These are phyloP conservation scores for Candoia aspera DNA, from an alignment of 2,113 vertebrate genomes.

Conservation along the genomic window DNA sequence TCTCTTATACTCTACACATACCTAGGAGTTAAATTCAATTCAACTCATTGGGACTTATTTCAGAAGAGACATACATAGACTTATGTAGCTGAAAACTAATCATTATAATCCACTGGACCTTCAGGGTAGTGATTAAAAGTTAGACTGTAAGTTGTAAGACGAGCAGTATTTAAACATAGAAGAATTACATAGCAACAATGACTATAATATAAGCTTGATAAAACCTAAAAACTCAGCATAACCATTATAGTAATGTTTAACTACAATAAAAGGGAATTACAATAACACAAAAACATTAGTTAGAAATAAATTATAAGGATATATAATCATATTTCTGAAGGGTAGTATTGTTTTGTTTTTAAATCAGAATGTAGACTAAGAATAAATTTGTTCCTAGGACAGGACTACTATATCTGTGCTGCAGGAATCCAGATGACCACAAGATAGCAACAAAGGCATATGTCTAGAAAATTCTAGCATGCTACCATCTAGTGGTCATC, in stretches of 20 bases:
- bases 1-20: neutral
- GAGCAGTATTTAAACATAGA: slow-evolving; percentile 10
- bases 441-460: neutral
- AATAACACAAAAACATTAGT: slow-evolving; percentile 1
- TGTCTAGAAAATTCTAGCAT: neutral
- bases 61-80: neutral
- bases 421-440: neutral
- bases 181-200: slow-evolving; percentile 11
- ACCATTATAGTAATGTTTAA: neutral
- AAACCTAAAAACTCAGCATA: neutral
- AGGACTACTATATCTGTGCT: neutral
- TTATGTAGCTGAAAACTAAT: neutral
- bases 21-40: neutral
- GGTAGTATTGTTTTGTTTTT: neutral
- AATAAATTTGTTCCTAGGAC: neutral
- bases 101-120: slow-evolving; percentile 7
- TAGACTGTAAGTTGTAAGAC: neutral
- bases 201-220: neutral
- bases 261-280: neutral
- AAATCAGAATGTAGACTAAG: neutral
- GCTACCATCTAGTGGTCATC: neutral
- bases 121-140: neutral
- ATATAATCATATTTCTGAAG: neutral
- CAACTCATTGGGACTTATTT: neutral
- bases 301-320: slow-evolving; percentile 5